Percentiles rank a stretch among this genome's conserved stretches.
phyloP scores from a whole-genome alignment of 2,797 vertebrate species.

The Gallinago stenura region DNA sequence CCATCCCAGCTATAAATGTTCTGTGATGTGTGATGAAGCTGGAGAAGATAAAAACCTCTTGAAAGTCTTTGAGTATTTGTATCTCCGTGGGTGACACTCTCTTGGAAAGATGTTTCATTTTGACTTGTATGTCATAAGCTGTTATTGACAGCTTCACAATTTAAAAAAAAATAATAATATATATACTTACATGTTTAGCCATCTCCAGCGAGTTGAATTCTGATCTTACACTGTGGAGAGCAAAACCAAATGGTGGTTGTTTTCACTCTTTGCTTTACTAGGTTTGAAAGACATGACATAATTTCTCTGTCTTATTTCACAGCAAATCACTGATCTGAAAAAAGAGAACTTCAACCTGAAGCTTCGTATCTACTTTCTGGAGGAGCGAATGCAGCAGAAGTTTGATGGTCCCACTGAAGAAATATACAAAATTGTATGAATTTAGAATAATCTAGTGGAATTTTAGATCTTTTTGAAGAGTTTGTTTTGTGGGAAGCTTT shows the following conservation, averaged over 20 bases:
- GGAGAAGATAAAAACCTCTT: neutral
- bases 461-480: neutral
- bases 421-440: constrained; percentile 89
- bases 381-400: constrained; percentile 94
- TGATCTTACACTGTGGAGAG: neutral
- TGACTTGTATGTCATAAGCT: neutral
- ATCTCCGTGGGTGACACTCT: neutral
- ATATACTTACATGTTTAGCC: rapidly evolving
- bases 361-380: constrained; percentile 97
- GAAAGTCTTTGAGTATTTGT: neutral
- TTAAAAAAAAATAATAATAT: neutral
- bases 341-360: constrained; percentile 99
- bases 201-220: rapidly evolving
- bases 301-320: constrained; percentile 33
- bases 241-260: neutral
- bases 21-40: neutral
- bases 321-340: constrained; percentile 97
- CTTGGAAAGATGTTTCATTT: neutral
- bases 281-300: neutral
- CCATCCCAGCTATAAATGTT: neutral
- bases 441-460: neutral
- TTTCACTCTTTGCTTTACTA: neutral
- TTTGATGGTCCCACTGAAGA: constrained; percentile 92
- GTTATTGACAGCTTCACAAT: neutral
- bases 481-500: neutral